These are phyloP conservation scores for Aplysina aerophoba DNA, from an alignment of 37 sponge, comb jelly and placozoan species.

Conservation along the genomic window DNA sequence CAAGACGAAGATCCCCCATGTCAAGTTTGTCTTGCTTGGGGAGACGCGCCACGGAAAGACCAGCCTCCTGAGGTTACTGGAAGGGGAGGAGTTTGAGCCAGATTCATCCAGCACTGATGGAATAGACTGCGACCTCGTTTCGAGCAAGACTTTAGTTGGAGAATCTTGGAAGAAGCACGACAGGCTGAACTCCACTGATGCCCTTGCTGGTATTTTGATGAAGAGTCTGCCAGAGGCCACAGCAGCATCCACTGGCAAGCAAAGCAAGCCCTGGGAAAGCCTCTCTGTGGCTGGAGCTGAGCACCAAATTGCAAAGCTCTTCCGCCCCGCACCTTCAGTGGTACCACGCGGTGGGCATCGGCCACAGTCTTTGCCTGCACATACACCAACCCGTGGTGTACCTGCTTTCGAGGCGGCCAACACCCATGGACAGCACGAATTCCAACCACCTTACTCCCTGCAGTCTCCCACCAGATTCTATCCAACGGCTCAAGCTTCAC, in stretches of 20 bases:
- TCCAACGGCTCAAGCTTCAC: too few relatives aligned
- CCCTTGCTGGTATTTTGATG: background rate
- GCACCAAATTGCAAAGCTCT: background rate
- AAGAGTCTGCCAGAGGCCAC: background rate
- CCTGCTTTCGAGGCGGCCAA: too few relatives aligned
- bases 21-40: slow-evolving; percentile 56
- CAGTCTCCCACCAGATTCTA: too few relatives aligned
- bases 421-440: too few relatives aligned
- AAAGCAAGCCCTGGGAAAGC: background rate
- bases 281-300: background rate
- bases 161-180: background rate
- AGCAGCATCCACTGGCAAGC: too few relatives aligned
- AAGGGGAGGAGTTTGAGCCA: slow-evolving; percentile 18
- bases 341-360: too few relatives aligned
- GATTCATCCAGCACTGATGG: slow-evolving; percentile 47
- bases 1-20: slow-evolving; percentile 43
- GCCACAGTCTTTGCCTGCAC: too few relatives aligned
- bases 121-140: slow-evolving; percentile 47
- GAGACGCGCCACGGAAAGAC: slow-evolving; percentile 71
- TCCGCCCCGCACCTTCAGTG: background rate
- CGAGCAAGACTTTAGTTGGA: background rate
- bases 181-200: too few relatives aligned
- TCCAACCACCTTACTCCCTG: too few relatives aligned
- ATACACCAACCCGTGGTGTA: too few relatives aligned
- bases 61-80: slow-evolving; percentile 3